Evolutionary conservation across 2,113 vertebrate genomes (phyloP), one percentile per base, ranked within the genome.

Genomic region (Ochotona princeps): DNA sequence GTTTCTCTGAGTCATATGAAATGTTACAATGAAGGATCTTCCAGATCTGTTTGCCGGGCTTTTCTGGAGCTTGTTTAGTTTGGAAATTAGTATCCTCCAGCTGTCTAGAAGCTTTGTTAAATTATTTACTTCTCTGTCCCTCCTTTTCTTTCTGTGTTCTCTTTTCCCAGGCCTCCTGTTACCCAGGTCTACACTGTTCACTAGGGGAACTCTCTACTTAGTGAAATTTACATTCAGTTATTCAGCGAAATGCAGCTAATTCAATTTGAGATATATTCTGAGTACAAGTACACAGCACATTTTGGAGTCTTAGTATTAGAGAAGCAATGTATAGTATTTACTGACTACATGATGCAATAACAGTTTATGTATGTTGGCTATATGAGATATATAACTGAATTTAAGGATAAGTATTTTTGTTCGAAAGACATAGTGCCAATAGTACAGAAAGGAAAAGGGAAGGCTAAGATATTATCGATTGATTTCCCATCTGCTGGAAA

Each of bases 1-100:
- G 54, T 86, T 84, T 89, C 74, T 84, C 32, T 70, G 18, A 85
- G 63, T 76, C 30, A 70, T 92, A 60, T 78, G 76, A 89, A 86
- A 82, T 94, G 81, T 60, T 60, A 60, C 60, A 32, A 80, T 80
- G 60, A 91, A 88, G 60, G 79, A 13, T 47, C 49, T 79, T 88
- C 13, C 72, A 5, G 65, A 54, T 79, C 60, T 38, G 72, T 87
- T 89, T 72, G 25, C 60, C 80, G 30, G 74, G 32, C 51, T 93
- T 90, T 81, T 90, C 47, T 74, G 30, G 10, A 70, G 18, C 25
- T 76, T 79, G 21, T 63, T 84, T 38, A 84, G 14, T 88, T 75
- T 93, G 60, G 60, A 85, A 89, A 85, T 12, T 63, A 63, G 54
- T 65, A 83, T 78, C 72, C 67, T 81, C 74, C 20, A 83, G 65